Evolutionary conservation across 2,113 vertebrate species (phyloP).

Genomic region (Xenus cinereus): DNA sequence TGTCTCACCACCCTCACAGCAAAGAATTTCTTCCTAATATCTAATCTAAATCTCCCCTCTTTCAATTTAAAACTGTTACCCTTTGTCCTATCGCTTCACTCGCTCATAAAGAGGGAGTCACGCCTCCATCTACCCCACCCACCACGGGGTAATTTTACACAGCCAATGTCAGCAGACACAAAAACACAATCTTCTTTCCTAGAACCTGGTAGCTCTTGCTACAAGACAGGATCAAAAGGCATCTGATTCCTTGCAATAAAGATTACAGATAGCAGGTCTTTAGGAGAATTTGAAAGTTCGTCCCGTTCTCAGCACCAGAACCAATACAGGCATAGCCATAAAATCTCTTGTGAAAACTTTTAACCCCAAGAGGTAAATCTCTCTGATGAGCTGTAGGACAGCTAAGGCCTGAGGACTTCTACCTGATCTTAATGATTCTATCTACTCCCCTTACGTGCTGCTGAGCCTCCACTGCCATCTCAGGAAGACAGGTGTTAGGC

Average conservation of each 20-base stretch:
- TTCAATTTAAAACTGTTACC: too few relatives aligned
- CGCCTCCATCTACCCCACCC: too few relatives aligned
- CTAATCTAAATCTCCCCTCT: too few relatives aligned
- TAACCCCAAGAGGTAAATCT: not conserved
- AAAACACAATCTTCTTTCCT: not conserved
- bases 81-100: too few relatives aligned
- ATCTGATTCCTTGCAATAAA: not conserved
- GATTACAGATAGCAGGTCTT: not conserved
- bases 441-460: not conserved
- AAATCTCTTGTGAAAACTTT: not conserved
- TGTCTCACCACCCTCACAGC: too few relatives aligned
- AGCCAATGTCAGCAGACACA: not conserved
- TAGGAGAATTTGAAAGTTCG: not conserved
- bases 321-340: not conserved
- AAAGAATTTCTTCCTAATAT: too few relatives aligned
- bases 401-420: not conserved
- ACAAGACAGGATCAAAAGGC: not conserved
- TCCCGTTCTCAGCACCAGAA: not conserved
- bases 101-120: not conserved
- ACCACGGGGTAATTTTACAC: not conserved
- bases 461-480: not conserved
- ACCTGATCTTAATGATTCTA: not conserved
- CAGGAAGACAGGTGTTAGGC: fast-evolving
- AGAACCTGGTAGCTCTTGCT: not conserved
- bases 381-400: not conserved